Percentiles rank a stretch among this genome's conserved stretches.
These are phyloP conservation scores for Empis livida DNA, from an alignment of 2,888 invertebrate species.

Conservation along the genomic window DNA sequence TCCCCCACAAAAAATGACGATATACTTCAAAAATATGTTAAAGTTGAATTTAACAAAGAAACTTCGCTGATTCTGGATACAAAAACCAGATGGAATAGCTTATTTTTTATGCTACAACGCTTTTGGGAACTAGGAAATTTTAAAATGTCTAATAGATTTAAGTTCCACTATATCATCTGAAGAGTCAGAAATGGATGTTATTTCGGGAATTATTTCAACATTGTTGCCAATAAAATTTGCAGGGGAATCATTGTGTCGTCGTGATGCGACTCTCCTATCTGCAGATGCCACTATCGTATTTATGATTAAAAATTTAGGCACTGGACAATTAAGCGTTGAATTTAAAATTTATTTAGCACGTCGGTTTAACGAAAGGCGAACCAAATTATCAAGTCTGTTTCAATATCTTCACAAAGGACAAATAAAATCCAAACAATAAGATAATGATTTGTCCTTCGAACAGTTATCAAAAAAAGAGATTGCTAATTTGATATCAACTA, in stretches of 20 bases:
- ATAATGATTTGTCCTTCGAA: not conserved
- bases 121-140: conserved; percentile 12
- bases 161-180: conserved; percentile 7
- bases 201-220: not conserved
- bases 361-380: not conserved
- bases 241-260: conserved; percentile 1
- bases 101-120: conserved; percentile 10
- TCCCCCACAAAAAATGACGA: conserved; percentile 5
- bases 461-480: not conserved
- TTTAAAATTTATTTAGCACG: not conserved
- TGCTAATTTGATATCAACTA: not conserved
- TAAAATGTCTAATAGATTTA: conserved; percentile 15
- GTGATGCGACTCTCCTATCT: not conserved
- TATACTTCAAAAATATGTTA: conserved; percentile 7
- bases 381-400: not conserved
- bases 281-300: not conserved
- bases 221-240: not conserved
- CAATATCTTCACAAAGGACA: not conserved
- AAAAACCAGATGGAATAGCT: conserved; percentile 11
- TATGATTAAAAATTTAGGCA: not conserved
- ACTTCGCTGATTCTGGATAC: conserved; percentile 8
- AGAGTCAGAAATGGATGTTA: not conserved
- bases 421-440: not conserved
- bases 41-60: conserved; percentile 6
- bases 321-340: not conserved